A percentile compares a stretch with the other conserved stretches of the same genome.
These are phyloP conservation scores for Clarias platycephalus DNA, from an alignment of 2,797 vertebrate species.

Conservation along the genomic window DNA sequence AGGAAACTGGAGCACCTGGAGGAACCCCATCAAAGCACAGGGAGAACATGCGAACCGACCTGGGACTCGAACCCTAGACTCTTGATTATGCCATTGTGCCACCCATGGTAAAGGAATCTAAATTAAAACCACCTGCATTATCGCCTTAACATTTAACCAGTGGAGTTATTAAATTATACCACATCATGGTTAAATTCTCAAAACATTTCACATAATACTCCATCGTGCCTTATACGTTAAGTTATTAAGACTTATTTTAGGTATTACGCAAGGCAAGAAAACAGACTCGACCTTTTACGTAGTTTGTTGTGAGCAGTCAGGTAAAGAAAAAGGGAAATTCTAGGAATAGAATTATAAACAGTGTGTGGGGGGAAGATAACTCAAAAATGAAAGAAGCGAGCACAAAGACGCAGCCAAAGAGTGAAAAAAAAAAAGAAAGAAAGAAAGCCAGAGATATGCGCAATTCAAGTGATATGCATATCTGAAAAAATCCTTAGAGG, in stretches of 20 bases:
- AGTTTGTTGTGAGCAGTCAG: neutral
- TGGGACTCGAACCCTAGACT: too few species aligned
- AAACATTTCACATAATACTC: too few species aligned
- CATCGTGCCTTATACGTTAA: neutral
- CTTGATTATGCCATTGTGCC: too few species aligned
- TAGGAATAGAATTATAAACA: too few species aligned
- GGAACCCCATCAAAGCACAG: too few species aligned
- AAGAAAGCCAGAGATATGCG: too few species aligned
- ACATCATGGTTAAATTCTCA: neutral
- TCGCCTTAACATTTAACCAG: neutral
- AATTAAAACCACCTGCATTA: neutral
- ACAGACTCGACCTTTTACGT: neutral
- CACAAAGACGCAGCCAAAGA: too few species aligned
- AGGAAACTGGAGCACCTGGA: neutral
- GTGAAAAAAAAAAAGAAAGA: too few species aligned
- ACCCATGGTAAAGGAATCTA: neutral
- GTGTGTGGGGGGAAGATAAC: too few species aligned
- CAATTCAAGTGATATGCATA: neutral
- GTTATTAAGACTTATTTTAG: neutral
- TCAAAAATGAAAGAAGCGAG: too few species aligned
- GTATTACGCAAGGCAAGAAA: neutral
- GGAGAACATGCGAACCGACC: too few species aligned
- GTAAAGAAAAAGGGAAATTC: too few species aligned
- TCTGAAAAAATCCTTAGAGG: neutral
- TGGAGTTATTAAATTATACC: neutral